phyloP scores from a whole-genome alignment of 2,113 vertebrate species.

The Colius striatus region DNA sequence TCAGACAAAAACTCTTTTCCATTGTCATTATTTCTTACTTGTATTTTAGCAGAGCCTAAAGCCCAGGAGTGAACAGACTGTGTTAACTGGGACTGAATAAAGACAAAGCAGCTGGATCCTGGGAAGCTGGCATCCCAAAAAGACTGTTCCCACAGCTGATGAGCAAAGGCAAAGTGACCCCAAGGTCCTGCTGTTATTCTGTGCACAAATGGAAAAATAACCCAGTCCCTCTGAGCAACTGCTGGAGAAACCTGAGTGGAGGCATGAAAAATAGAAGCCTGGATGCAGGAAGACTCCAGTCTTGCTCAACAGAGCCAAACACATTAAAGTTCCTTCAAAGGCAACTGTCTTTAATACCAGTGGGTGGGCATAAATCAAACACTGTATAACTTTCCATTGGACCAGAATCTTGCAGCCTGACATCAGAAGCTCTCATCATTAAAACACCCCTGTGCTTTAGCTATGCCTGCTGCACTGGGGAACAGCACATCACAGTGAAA shows the following conservation, averaged over 20 bases:
- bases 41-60: background rate
- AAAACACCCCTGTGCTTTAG: accelerated
- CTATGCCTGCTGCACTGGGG: background rate
- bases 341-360: background rate
- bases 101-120: background rate
- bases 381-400: background rate
- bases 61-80: background rate
- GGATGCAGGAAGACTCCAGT: background rate
- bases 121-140: background rate
- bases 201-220: background rate
- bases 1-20: background rate
- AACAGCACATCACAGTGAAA: background rate
- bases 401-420: background rate
- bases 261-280: background rate
- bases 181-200: background rate
- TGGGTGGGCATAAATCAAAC: background rate
- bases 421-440: background rate
- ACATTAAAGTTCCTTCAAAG: background rate
- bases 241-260: background rate
- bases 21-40: background rate
- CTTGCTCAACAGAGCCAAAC: background rate
- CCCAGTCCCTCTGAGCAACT: background rate
- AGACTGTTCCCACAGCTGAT: background rate
- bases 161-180: background rate
- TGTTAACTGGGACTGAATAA: background rate